phyloP scores from a whole-genome alignment of 2,888 invertebrate species.

The Isoperla grammatica region DNA sequence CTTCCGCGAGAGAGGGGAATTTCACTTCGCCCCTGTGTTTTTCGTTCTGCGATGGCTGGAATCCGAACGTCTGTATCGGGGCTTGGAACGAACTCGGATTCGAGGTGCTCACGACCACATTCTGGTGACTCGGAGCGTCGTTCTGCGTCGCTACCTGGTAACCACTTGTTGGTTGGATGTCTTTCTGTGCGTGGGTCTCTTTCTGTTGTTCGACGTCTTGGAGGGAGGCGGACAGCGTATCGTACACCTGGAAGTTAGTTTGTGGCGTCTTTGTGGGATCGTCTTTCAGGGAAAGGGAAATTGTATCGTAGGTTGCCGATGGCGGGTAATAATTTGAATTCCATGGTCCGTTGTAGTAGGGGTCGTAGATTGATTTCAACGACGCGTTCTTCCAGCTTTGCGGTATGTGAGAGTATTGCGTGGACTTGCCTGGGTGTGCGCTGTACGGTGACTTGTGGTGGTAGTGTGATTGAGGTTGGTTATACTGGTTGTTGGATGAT shows the following conservation, averaged over 20 bases:
- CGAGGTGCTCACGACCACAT: constrained; percentile 6
- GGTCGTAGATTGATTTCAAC: too few species aligned
- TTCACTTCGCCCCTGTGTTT: background rate
- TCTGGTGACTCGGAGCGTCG: background rate
- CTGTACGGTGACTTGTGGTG: too few species aligned
- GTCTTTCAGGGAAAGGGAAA: background rate
- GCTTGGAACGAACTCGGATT: constrained; percentile 16
- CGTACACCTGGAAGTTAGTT: background rate
- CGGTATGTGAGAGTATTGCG: too few species aligned
- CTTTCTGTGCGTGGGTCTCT: background rate
- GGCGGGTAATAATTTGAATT: too few species aligned
- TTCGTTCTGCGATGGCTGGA: constrained; percentile 13
- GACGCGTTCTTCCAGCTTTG: too few species aligned
- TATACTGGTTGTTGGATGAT: too few species aligned
- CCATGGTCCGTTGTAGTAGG: too few species aligned
- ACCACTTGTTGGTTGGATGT: background rate
- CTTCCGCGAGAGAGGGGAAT: background rate
- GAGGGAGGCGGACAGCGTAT: too few species aligned
- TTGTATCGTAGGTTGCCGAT: constrained; percentile 4
- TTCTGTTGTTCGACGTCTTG: too few species aligned
- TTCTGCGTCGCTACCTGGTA: background rate
- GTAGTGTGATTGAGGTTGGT: too few species aligned
- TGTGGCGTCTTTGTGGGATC: background rate
- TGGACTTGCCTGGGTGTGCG: too few species aligned
- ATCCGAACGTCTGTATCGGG: constrained; percentile 17